Percentiles rank a stretch among this genome's conserved stretches.
These are phyloP conservation scores for Dryas iulia DNA, from an alignment of 1,140 invertebrate species.

Conservation along the genomic window DNA sequence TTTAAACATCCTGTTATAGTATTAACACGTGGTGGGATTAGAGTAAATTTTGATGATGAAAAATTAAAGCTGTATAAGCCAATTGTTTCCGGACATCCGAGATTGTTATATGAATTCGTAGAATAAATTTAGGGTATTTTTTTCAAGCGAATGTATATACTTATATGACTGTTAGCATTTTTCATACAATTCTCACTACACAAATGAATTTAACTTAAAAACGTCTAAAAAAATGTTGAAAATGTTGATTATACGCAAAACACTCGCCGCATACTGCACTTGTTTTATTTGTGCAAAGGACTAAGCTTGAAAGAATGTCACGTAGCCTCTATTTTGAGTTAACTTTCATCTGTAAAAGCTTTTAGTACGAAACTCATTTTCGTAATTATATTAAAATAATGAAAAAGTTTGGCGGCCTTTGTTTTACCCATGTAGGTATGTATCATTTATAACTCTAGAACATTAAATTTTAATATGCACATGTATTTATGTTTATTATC, in stretches of 20 bases:
- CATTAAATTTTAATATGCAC: neutral
- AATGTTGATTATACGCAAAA: slow-evolving; percentile 58
- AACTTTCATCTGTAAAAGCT: neutral
- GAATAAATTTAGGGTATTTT: slow-evolving; percentile 24
- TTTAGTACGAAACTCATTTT: neutral
- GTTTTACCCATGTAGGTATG: neutral
- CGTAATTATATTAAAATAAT: neutral
- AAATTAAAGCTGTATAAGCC: slow-evolving; percentile 54
- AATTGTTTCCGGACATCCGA: slow-evolving; percentile 52
- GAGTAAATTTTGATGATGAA: slow-evolving; percentile 63
- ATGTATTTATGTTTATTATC: neutral
- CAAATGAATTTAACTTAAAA: neutral
- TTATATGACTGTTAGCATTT: neutral
- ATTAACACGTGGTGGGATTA: slow-evolving; percentile 64
- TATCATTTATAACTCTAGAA: neutral
- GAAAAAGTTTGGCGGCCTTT: neutral
- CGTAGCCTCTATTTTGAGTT: neutral
- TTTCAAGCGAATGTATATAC: neutral
- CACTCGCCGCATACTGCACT: slow-evolving; percentile 54
- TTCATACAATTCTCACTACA: neutral
- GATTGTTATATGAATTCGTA: slow-evolving; percentile 25
- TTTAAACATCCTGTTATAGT: slow-evolving; percentile 71
- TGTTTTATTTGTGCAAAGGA: slow-evolving; percentile 63
- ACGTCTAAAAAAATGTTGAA: neutral
- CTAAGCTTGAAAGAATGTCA: slow-evolving; percentile 45